phyloP scores from a whole-genome alignment of 2,113 vertebrate species.

The Etheostoma spectabile region DNA sequence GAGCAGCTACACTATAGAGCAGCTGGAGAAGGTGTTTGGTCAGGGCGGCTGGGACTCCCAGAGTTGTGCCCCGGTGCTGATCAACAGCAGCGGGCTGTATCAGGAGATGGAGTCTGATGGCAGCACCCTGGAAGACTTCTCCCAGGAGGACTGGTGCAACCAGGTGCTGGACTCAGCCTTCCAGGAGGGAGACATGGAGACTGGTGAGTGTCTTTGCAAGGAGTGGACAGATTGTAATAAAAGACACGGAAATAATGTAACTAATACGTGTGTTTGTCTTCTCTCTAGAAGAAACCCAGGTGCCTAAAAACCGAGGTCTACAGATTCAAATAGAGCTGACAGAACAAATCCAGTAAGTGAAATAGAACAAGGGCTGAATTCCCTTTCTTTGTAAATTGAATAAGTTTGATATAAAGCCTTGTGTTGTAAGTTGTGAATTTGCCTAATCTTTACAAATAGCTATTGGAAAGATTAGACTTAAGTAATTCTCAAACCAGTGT shows the following conservation, averaged over 20 bases:
- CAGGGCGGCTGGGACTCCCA: conserved; percentile 99
- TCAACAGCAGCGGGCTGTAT: conserved; percentile 98
- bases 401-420: neutral
- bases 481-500: neutral
- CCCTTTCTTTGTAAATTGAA: neutral
- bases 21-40: conserved; percentile 99
- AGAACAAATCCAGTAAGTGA: conserved; percentile 94
- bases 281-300: conserved; percentile 89
- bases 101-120: conserved; percentile 98
- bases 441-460: neutral
- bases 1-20: conserved; percentile 99
- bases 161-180: conserved; percentile 95
- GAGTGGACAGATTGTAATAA: too few species aligned
- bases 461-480: neutral
- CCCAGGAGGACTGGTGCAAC: conserved; percentile 98
- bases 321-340: conserved; percentile 92
- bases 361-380: neutral
- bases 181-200: conserved; percentile 93
- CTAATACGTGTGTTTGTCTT: conserved; percentile 10
- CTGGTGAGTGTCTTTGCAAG: conserved; percentile 84
- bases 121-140: conserved; percentile 97
- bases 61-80: conserved; percentile 96
- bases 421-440: neutral
- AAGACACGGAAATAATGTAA: neutral
- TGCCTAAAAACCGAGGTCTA: conserved; percentile 90